Conservation (phyloP, 2,888 invertebrate genomes). For the Alloplasta piceator region DNA sequence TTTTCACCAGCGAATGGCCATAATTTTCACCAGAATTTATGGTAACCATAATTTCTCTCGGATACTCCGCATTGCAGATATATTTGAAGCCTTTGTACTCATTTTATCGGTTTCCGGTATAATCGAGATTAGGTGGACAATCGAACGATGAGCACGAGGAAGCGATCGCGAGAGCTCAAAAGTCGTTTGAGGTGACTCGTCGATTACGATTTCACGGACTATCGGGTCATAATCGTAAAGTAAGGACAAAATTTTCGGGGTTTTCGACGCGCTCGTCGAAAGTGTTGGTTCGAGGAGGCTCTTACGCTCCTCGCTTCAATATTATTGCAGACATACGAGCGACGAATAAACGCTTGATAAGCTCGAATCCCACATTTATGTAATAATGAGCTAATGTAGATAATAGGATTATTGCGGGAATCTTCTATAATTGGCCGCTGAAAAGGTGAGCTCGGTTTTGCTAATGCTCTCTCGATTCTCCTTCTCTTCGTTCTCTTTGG, state of each 20-base stretch:
- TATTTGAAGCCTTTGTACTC: slow-evolving; percentile 18
- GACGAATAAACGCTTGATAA: slow-evolving; percentile 71
- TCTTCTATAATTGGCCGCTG: slow-evolving; percentile 82
- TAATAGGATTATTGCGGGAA: slow-evolving; percentile 82
- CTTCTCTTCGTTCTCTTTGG: slow-evolving; percentile 26
- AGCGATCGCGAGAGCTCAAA: not conserved
- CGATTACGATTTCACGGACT: slow-evolving; percentile 32
- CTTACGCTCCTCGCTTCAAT: slow-evolving; percentile 20
- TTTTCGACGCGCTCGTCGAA: slow-evolving; percentile 35
- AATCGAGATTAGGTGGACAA: slow-evolving; percentile 47
- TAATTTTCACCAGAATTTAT: no score
- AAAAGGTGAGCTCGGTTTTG: slow-evolving; percentile 81
- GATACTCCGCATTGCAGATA: not conserved
- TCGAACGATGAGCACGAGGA: slow-evolving; percentile 9
- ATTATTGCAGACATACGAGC: slow-evolving; percentile 59
- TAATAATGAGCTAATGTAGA: slow-evolving; percentile 83
- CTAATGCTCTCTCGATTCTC: slow-evolving; percentile 61
- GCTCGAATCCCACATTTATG: slow-evolving; percentile 74
- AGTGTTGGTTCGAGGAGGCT: slow-evolving; percentile 33
- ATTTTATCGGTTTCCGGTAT: slow-evolving; percentile 55
- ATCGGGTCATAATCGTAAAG: slow-evolving; percentile 54
- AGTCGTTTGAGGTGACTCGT: slow-evolving; percentile 19
- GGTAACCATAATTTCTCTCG: no score
- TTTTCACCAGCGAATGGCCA: no score
- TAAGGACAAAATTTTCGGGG: slow-evolving; percentile 52